These are phyloP conservation scores for Nasonia vitripennis DNA, from an alignment of 1,140 invertebrate genomes.

Conservation along the genomic window DNA sequence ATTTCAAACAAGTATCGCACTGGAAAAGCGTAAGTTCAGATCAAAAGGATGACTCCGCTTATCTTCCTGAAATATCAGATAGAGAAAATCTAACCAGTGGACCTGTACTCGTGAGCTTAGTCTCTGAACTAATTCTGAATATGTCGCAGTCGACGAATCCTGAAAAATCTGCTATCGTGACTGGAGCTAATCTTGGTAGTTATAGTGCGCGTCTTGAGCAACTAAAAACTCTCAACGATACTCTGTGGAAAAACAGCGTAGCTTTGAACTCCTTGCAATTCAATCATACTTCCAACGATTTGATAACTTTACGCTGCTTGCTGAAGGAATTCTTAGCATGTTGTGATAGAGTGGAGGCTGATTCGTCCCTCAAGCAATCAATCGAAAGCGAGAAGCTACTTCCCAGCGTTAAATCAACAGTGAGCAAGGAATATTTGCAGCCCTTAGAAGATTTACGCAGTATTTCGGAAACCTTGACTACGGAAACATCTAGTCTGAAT, in stretches of 20 bases:
- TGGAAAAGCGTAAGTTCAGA: conserved; percentile 13
- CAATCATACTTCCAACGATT: conserved; percentile 61
- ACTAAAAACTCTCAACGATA: conserved; percentile 68
- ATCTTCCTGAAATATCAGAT: background rate
- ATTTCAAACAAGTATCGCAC: conserved; percentile 51
- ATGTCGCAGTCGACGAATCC: conserved; percentile 46
- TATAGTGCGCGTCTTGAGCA: conserved; percentile 65
- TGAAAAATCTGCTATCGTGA: conserved; percentile 53
- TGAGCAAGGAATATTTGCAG: conserved; percentile 50
- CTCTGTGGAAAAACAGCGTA: conserved; percentile 75
- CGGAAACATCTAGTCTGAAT: conserved; percentile 32
- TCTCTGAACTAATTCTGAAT: conserved; percentile 63
- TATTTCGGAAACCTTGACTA: conserved; percentile 56
- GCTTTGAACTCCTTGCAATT: conserved; percentile 65
- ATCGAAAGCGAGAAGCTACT: conserved; percentile 28
- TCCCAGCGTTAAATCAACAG: background rate
- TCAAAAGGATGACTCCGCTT: background rate
- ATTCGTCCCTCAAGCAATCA: conserved; percentile 29
- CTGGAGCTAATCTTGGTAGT: conserved; percentile 64
- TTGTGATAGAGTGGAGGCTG: conserved; percentile 53
- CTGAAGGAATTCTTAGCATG: conserved; percentile 58
- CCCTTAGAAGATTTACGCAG: conserved; percentile 56
- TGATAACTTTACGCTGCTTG: conserved; percentile 56
- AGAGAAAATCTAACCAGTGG: conserved; percentile 45
- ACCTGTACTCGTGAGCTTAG: conserved; percentile 62